Evolutionary conservation across 2,113 vertebrate species (phyloP), one percentile per base, ranked within the genome.

Genomic region (Tichodroma muraria): DNA sequence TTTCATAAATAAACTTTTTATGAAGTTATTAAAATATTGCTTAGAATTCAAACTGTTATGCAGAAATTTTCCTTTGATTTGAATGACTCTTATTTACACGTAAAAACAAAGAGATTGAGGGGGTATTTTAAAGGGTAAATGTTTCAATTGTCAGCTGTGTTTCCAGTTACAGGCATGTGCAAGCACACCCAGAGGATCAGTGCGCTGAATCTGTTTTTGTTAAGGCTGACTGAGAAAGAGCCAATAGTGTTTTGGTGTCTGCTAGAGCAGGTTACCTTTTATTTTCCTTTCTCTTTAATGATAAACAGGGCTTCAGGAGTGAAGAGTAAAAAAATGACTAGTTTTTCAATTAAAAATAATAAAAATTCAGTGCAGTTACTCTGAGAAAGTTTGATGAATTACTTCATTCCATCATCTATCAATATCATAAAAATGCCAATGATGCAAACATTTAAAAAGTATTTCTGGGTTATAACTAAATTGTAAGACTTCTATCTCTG

Each of bases 71-170:
- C 13, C 44, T 76, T 89, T 72, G 6, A 40, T 72, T 94, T 89
- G 25, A 88, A 59, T 83, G 11, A 35, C 28, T 71, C 1, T 49
- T 66, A 23, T 37, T 70, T 92, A 56, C 8, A 31, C 11, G 3
- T 61, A 85, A 71, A 69, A 90, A 75, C 50, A 76, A 77, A 93
- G 75, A 60, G 38, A 53, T 47, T 81, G 68, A 90, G 22, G 63
- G 50, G 66, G 38, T 94, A 28, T 31, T 70, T 81, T 86, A 57
- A 84, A 73, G 87, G 59, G 20, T 82, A 89, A 63, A 73, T 90
- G 60, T 30, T 89, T 93, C 85, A 96, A 91, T 79, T 86, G 50
- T 85, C 76, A 86, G 47, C 73, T 94, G 44, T 86, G 91, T 92
- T 97, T 93, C 59, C 73, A 77, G 47, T 87, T 96, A 87, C 69